Evolutionary conservation across 2,113 vertebrate genomes (phyloP).

Genomic region (Grus americana): DNA sequence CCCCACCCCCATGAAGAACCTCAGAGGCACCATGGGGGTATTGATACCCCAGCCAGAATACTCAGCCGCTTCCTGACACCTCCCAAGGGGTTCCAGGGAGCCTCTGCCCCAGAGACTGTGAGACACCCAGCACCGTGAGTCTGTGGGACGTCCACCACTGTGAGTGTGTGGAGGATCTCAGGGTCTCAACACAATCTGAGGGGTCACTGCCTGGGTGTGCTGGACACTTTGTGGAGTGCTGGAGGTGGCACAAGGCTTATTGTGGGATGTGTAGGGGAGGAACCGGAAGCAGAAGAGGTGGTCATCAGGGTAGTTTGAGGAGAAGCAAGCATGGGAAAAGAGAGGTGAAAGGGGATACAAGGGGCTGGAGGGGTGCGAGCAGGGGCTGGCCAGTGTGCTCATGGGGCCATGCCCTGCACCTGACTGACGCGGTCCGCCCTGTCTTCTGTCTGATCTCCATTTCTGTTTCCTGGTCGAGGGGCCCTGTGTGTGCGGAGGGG

Average conservation of each 20-base stretch:
- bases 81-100: fast-evolving
- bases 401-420: too few species aligned
- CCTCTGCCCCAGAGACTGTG: fast-evolving
- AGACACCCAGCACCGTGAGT: fast-evolving
- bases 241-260: background rate
- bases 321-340: background rate
- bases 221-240: fast-evolving
- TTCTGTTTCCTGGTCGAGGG: background rate
- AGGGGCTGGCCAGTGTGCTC: background rate
- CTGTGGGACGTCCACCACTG: fast-evolving
- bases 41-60: fast-evolving
- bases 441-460: background rate
- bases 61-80: fast-evolving
- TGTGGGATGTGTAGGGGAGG: background rate
- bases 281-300: background rate
- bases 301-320: too few species aligned
- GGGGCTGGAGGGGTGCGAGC: fast-evolving
- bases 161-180: fast-evolving
- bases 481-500: background rate
- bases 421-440: fast-evolving
- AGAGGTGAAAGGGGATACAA: background rate
- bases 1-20: fast-evolving
- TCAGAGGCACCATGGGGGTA: fast-evolving
- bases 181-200: background rate
- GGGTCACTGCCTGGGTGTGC: fast-evolving